Base-by-base conservation (phyloP, 2,888 invertebrate genomes). In the Hemistola chrysoprasaria region DNA sequence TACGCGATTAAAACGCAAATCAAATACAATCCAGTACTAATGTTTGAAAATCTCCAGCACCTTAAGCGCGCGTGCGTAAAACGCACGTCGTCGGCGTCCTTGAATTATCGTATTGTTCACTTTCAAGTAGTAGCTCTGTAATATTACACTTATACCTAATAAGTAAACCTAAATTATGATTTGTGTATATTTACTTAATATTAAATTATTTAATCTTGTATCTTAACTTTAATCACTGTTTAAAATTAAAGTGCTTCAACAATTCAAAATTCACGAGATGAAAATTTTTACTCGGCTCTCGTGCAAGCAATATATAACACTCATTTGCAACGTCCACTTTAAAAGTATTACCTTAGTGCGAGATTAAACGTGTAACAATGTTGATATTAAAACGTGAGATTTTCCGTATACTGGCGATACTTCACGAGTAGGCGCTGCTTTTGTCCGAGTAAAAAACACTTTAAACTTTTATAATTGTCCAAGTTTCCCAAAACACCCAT, bases 401-500 rank as follows among this genome's bases (percentile, higher is more conserved):
- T 16, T 16, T n/a, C n/a, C n/a, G n/a, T n/a, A n/a, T n/a, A n/a
- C n/a, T n/a, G 16, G 16, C 4, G 16, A 16, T 16, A 16, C 16
- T 16, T 16, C 16, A 21, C 16, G 9, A 6, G 9, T 9, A 45
- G 40, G 39, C 40, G 30, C 55, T 65, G 60, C 64, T 64, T 62
- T 50, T 57, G 65, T 62, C 53, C 47, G 47, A 53, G 59, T 56
- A 69, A 69, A 71, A 71, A 71, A 68, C 61, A 67, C 62, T 67
- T 68, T 56, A 56, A 72, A 73, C 75, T 75, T 75, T 70, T 66
- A 64, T 72, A 72, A 74, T 74, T 70, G 62, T 57, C 44, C 47
- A 73, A 72, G 66, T 74, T 75, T 54, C 23, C 33, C 47, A 34
- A 54, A 53, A 56, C 54, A 56, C 51, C 53, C 56, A 39, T 46